Percentiles rank a stretch among this genome's conserved stretches.
These are phyloP conservation scores for Aphelocoma coerulescens DNA, from an alignment of 2,113 vertebrate genomes.

Conservation along the genomic window DNA sequence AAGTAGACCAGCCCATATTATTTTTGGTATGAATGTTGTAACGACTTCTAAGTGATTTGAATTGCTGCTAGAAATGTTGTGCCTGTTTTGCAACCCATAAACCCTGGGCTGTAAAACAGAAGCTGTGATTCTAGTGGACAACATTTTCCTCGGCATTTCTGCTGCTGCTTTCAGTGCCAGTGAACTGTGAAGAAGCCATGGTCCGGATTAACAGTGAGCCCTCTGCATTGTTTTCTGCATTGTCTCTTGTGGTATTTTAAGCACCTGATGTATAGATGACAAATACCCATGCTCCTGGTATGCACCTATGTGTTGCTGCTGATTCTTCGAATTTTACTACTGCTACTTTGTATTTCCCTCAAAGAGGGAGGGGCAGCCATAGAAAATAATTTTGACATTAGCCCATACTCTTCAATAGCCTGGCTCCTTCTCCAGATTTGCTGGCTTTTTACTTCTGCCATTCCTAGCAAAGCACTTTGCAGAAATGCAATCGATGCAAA, in stretches of 20 bases:
- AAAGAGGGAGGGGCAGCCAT: background rate
- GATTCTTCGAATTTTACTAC: background rate
- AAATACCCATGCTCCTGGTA: background rate
- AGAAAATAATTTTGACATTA: background rate
- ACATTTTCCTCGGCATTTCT: background rate
- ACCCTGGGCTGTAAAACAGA: background rate
- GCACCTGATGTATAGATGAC: background rate
- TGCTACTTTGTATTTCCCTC: background rate
- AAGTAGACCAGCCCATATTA: background rate
- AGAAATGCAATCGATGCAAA: background rate
- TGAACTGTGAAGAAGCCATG: slow-evolving; percentile 8
- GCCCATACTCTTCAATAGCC: background rate
- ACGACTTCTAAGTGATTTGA: background rate
- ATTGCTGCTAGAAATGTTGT: background rate
- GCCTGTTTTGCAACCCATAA: background rate
- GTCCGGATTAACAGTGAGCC: background rate
- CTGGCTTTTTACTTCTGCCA: background rate
- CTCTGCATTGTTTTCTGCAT: background rate
- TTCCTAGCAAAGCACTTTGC: background rate
- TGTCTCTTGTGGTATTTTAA: slow-evolving; percentile 20
- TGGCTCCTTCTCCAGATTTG: background rate
- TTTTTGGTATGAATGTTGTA: background rate
- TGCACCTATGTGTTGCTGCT: background rate
- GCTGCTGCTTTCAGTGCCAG: background rate
- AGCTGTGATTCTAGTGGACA: background rate